Evolutionary conservation across 2,113 vertebrate genomes (phyloP).

Genomic region (Stegostoma tigrinum): DNA sequence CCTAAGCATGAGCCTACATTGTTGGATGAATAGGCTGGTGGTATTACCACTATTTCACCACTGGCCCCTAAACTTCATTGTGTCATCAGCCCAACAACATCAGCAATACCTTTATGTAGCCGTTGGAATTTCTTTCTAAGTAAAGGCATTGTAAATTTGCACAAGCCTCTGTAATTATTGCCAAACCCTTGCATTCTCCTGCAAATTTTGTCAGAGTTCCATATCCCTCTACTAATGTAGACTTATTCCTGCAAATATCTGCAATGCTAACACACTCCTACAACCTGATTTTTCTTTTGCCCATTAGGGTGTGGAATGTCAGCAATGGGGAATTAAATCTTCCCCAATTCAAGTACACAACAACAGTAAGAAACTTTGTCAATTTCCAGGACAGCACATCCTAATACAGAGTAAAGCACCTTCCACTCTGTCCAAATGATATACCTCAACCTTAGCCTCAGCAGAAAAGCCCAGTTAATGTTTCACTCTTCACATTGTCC

Average conservation of each 20-base stretch:
- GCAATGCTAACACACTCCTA: neutral
- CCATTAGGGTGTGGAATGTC: neutral
- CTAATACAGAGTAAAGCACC: neutral
- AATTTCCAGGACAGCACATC: neutral
- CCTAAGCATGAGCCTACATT: too few species aligned
- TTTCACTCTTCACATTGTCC: neutral
- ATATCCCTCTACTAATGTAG: neutral
- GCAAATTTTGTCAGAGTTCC: neutral
- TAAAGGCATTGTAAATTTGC: neutral
- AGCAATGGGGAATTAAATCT: neutral
- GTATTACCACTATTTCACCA: too few species aligned
- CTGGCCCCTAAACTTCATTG: too few species aligned
- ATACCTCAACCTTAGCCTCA: neutral
- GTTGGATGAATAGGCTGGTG: too few species aligned
- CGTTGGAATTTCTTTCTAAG: neutral
- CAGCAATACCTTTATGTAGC: neutral
- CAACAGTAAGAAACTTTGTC: neutral
- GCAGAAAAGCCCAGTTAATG: neutral
- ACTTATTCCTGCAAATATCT: neutral
- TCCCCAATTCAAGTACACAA: neutral
- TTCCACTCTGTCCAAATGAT: neutral
- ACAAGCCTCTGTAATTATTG: neutral
- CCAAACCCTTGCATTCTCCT: neutral
- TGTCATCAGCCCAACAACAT: too few species aligned
- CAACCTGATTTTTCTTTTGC: too few species aligned